Base-by-base conservation (phyloP, 2,888 invertebrate species). In the Tuta absoluta region DNA sequence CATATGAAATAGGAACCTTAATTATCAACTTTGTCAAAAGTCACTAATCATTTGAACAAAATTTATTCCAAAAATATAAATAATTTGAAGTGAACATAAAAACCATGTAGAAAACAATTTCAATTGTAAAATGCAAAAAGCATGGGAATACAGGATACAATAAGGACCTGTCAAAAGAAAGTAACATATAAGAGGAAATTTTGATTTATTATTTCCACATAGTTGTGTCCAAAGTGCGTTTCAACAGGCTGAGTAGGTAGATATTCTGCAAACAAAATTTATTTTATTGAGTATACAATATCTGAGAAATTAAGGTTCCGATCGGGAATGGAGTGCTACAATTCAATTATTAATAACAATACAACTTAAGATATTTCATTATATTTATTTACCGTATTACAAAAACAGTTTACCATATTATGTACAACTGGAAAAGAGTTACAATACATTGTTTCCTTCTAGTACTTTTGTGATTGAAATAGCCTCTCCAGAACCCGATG, bases 401-500 rank as follows among this genome's bases (percentile, higher is more conserved):
- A 91, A 91, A 90, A 90, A 91, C 91, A 91, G 90, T 89, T 41
- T 90, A 90, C 85, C 86, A 89, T 88, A 86, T 93, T 85, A 91
- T 94, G 86, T 91, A 91, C 91, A 91, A 87, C 83, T 89, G 88
- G 88, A 91, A 89, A 79, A 85, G 75, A 84, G 93, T 85, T 91
- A 87, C 86, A 90, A 89, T 90, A 89, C 87, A 88, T 92, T 83
- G 82, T 93, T 93, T 93, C 92, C 95, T 93, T 92, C 94, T 94
- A 92, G 93, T 93, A 90, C 94, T 93, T 93, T 94, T 95, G 92
- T 94, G 93, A 93, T 94, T 95, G 93, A 95, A 95, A 94, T 93
- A 95, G 92, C 95, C 95, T 93, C 93, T 95, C 95, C 95, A 95
- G 93, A 93, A 93, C 91, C 95, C 95, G 93, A 95, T 94, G 93